phyloP scores from a whole-genome alignment of 2,888 invertebrate genomes.

The Tigriopus californicus region DNA sequence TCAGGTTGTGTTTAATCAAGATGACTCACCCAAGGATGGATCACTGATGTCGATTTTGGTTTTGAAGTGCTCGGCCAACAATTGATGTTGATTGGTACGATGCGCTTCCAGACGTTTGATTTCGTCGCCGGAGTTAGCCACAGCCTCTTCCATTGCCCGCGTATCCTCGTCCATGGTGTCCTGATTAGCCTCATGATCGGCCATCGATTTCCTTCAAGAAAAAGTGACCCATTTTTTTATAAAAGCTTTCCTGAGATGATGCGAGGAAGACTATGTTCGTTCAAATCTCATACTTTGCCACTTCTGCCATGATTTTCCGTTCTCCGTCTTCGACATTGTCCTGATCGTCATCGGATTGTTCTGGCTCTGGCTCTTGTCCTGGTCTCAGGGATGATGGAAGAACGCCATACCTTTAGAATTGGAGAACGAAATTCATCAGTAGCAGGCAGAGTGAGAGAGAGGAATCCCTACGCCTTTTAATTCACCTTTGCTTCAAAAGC shows the following conservation, averaged over 20 bases:
- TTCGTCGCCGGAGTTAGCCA: constrained; percentile 23
- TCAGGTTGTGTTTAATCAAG: too few relatives aligned
- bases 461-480: too few relatives aligned
- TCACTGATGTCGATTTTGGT: background rate
- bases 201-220: constrained; percentile 17
- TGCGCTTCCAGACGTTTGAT: constrained; percentile 27
- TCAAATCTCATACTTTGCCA: constrained; percentile 34
- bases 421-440: background rate
- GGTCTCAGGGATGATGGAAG: constrained; percentile 2
- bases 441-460: constrained; percentile 1
- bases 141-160: constrained; percentile 21
- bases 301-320: constrained; percentile 38
- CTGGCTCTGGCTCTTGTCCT: background rate
- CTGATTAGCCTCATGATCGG: constrained; percentile 20
- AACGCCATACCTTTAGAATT: constrained; percentile 1
- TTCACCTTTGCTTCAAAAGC: constrained; percentile 53
- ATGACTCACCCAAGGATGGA: too few relatives aligned
- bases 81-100: constrained; percentile 26
- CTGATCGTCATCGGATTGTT: background rate
- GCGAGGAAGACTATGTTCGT: too few relatives aligned
- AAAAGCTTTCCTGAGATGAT: too few relatives aligned
- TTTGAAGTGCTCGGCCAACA: constrained; percentile 22
- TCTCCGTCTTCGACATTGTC: constrained; percentile 37
- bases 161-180: constrained; percentile 20
- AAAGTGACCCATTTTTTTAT: background rate